Conservation (phyloP, 2,113 vertebrate genomes). For the Felis catus region F.catus_Fca126_mat1.0 CM031412.1:27655501-27656000, state of each 20-base stretch:
- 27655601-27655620: background rate
- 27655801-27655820: background rate
- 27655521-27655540: slow-evolving; percentile 55
- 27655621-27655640: slow-evolving; percentile 30
- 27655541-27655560: slow-evolving; percentile 27
- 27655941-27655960: slow-evolving; percentile 98
- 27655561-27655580: background rate
- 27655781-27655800: background rate
- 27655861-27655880: slow-evolving; percentile 42
- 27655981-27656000: slow-evolving; percentile 90
- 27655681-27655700: slow-evolving; percentile 46
- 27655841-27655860: background rate
- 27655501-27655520: slow-evolving; percentile 57
- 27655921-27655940: slow-evolving; percentile 85
- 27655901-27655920: slow-evolving; percentile 40
- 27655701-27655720: background rate
- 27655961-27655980: slow-evolving; percentile 94
- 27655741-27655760: background rate
- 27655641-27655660: background rate
- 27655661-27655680: background rate
- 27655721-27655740: background rate
- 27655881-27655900: slow-evolving; percentile 28
- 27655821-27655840: too few species aligned
- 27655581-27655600: slow-evolving; percentile 13
- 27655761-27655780: slow-evolving; percentile 57